Evolutionary conservation across 1,140 invertebrate genomes (phyloP).

Genomic region (Anthonomus grandis): DNA sequence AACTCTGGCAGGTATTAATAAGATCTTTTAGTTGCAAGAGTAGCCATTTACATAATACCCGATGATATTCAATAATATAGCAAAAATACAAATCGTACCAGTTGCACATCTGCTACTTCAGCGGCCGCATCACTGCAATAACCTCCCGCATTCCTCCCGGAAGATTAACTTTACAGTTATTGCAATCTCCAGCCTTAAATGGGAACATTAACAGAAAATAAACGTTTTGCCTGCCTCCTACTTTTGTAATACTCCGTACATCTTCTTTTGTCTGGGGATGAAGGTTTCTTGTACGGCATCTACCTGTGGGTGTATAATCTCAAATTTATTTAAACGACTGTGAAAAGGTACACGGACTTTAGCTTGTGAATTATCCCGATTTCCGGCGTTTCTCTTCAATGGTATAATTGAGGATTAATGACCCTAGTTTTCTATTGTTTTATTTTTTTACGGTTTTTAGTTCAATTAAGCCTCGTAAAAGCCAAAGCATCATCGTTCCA

Average conservation of each 20-base stretch:
- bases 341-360: conserved; percentile 15
- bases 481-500: too few species aligned
- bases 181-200: conserved; percentile 11
- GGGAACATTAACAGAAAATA: conserved; percentile 8
- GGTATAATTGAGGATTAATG: conserved; percentile 16
- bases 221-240: conserved; percentile 1
- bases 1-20: too few species aligned
- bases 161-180: conserved; percentile 21
- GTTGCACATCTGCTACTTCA: conserved; percentile 8
- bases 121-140: conserved; percentile 8
- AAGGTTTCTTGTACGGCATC: conserved; percentile 8
- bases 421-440: conserved; percentile 10
- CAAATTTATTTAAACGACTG: conserved; percentile 11
- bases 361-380: conserved; percentile 3
- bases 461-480: too few species aligned
- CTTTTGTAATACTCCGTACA: conserved; percentile 5
- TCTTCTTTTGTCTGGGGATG: conserved; percentile 13
- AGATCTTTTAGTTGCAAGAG: too few species aligned
- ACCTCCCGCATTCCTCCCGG: conserved; percentile 15
- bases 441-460: conserved; percentile 12
- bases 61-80: neutral
- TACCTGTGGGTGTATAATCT: conserved; percentile 17
- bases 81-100: conserved; percentile 1
- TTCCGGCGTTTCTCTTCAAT: conserved; percentile 15
- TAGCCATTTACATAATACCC: neutral